Percentiles rank a stretch among this genome's conserved stretches.
phyloP scores from a whole-genome alignment of 2,888 invertebrate genomes.

The Acrobasis suavella region DNA sequence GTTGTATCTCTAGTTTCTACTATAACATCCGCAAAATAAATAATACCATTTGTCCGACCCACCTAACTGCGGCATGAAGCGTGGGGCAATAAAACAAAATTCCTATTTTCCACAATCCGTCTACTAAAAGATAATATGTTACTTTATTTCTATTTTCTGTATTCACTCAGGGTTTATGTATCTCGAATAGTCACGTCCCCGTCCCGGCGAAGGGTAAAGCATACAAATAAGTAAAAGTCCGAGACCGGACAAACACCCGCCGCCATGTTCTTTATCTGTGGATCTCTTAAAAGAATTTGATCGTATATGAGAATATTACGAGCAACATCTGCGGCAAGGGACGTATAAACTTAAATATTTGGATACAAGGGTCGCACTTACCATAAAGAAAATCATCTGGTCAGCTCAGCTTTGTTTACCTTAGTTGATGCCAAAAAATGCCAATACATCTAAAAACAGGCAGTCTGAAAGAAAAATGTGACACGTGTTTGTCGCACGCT shows the following conservation, averaged over 20 bases:
- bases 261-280: constrained; percentile 79
- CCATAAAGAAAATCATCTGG: constrained; percentile 39
- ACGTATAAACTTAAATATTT: constrained; percentile 75
- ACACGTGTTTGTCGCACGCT: not conserved
- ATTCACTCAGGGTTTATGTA: constrained; percentile 82
- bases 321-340: constrained; percentile 79
- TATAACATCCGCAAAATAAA: constrained; percentile 10
- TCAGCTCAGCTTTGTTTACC: constrained; percentile 28
- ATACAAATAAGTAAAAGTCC: constrained; percentile 82
- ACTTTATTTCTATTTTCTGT: constrained; percentile 82
- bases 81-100: constrained; percentile 50
- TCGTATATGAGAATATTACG: constrained; percentile 80
- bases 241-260: constrained; percentile 73
- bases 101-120: constrained; percentile 67
- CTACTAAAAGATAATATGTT: constrained; percentile 79
- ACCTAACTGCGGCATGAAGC: constrained; percentile 40
- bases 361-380: constrained; percentile 43
- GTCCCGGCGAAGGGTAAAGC: constrained; percentile 76
- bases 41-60: constrained; percentile 31
- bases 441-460: not conserved
- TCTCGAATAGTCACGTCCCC: constrained; percentile 81
- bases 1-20: not conserved
- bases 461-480: not conserved
- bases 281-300: constrained; percentile 82
- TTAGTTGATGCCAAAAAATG: constrained; percentile 10